Percentiles rank a stretch among this genome's conserved stretches.
phyloP scores from a whole-genome alignment of 2,797 vertebrate species.

The Gallinago solitaria region DNA sequence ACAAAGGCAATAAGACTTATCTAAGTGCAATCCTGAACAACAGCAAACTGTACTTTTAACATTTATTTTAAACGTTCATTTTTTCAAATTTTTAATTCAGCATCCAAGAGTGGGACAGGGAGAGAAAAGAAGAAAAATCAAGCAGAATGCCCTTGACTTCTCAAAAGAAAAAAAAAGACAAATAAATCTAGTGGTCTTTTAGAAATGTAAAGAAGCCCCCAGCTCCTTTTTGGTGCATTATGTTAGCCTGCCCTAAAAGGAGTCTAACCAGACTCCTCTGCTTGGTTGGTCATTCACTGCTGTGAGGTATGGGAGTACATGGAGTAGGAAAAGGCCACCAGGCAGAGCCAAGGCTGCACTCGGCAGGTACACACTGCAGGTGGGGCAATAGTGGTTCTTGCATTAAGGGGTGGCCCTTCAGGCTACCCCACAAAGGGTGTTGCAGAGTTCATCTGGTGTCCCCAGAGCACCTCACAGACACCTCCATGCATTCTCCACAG shows the following conservation, averaged over 20 bases:
- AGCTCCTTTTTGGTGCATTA: neutral
- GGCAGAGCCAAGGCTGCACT: neutral
- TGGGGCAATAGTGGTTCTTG: neutral
- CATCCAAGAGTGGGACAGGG: neutral
- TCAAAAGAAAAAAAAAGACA: neutral
- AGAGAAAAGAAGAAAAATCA: neutral
- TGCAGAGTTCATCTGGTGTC: neutral
- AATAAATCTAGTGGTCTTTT: neutral
- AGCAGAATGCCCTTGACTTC: neutral
- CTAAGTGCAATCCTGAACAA: neutral
- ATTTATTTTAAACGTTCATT: neutral
- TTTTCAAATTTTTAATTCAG: neutral
- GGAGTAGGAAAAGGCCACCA: rapidly evolving
- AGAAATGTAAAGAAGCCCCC: neutral
- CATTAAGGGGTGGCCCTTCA: neutral
- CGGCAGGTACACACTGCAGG: neutral
- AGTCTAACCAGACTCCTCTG: neutral
- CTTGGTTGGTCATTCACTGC: neutral
- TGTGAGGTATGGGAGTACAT: neutral
- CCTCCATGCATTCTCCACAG: neutral
- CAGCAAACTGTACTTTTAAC: neutral
- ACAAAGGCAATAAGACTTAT: neutral
- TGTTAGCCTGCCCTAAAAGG: neutral
- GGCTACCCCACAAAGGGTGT: neutral
- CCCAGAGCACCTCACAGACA: neutral